Base-by-base conservation (phyloP, 2,888 invertebrate genomes). In the Rotaria sp. region DNA sequence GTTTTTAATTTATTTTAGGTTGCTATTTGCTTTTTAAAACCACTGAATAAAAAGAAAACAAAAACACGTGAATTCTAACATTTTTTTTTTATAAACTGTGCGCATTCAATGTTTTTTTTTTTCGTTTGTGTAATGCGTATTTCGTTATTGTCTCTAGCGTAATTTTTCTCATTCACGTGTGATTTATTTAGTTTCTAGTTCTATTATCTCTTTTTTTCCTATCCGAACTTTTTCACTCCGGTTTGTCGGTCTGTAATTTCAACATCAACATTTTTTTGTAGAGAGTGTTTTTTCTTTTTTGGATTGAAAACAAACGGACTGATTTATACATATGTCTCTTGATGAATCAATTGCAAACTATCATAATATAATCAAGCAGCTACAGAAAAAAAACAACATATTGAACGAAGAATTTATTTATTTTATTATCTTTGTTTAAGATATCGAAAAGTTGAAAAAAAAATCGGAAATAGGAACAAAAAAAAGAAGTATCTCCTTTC, bases 191-290 rank as follows among this genome's bases (percentile, higher is more conserved):
- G 67, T 67, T 21, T 67, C 67, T 67, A 67, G 67, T 67, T 67
- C 35, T 67, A 67, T 67, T 38, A 35, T 67, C 67, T 67, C 30
- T 24, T n/a, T 67, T 26, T 67, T 67, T 38, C 67, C 35, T 67
- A 15, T 67, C 67, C 67, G 67, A 67, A 67, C 67, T 35, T 3
- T 67, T 35, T 30, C 35, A 67, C 67, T 67, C 67, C 67, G 67
- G 67, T 67, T 67, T 67, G 67, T 67, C 67, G 35, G 35, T 67
- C 67, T 67, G 67, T 35, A 67, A 67, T 35, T 35, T 21, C 35
- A 67, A 67, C 67, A 67, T 67, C 67, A 67, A 67, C 67, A 38
- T 59, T 59, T 59, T 35, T 67, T 67, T 67, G 67, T 67, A 67
- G 67, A 67, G 35, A 67, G 67, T 35, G 35, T 35, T 67, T 35